phyloP scores from a whole-genome alignment of 1,140 invertebrate species.

The Steinernema khuongi region DNA sequence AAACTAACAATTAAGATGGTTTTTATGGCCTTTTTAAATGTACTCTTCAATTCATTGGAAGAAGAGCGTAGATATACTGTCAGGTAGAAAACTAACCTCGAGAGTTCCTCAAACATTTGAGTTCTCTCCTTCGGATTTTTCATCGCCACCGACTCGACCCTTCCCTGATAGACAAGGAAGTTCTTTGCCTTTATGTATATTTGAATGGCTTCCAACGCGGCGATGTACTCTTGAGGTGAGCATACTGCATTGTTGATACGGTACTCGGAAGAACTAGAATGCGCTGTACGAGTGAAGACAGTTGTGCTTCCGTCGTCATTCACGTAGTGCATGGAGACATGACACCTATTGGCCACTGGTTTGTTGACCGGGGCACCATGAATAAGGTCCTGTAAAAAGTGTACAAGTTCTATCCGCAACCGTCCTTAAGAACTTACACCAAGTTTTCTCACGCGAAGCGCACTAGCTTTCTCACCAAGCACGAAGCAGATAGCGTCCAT shows the following conservation, averaged over 20 bases:
- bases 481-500: conserved; percentile 99
- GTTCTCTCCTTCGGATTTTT: conserved; percentile 98
- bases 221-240: conserved; percentile 75
- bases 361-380: conserved; percentile 93
- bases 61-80: too few species aligned
- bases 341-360: conserved; percentile 72
- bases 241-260: conserved; percentile 81
- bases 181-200: conserved; percentile 99
- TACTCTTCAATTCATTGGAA: too few species aligned
- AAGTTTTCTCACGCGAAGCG: conserved; percentile 85
- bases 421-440: conserved; percentile 64
- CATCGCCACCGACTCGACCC: conserved; percentile 98
- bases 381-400: conserved; percentile 72
- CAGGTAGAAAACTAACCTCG: conserved; percentile 70
- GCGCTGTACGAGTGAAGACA: conserved; percentile 81
- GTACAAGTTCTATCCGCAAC: conserved; percentile 21
- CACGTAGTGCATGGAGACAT: conserved; percentile 84
- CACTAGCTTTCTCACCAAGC: conserved; percentile 92
- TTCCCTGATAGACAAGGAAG: conserved; percentile 99
- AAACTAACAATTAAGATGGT: too few species aligned
- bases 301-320: conserved; percentile 74
- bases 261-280: conserved; percentile 83
- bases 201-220: conserved; percentile 82
- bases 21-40: too few species aligned
- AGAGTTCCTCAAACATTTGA: conserved; percentile 95